Evolutionary conservation across 2,797 vertebrate species (phyloP), one percentile per base, ranked within the genome.

Genomic region (Xerus rutilus): DNA sequence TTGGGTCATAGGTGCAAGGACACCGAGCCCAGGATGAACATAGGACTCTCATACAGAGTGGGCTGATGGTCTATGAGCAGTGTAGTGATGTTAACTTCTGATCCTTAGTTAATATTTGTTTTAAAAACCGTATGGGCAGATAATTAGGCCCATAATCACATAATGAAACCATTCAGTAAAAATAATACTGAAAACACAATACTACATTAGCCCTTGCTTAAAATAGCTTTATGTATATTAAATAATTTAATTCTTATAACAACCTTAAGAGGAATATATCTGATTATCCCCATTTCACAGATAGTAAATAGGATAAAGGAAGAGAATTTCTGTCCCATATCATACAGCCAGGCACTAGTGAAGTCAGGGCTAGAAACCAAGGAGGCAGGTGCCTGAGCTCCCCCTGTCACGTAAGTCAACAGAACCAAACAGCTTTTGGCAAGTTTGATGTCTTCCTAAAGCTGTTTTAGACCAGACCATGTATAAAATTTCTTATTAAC

Each of bases 161-260:
- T 76, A 5, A 47, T 69, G 12, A 72, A 89, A 65, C 3, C 21
- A 23, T 32, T 89, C 28, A 67, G 57, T 81, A 72, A 65, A 92
- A 90, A 62, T 78, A 73, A 76, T 32, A 74, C 74, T 76, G 45
- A 67, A 95, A 74, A 87, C 79, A 70, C 20, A 2, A 69, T 74
- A 57, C 65, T 69, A 20, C 7, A 25, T 13, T 57, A 72, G 3
- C 25, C 32, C 30, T 32, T 13, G 13, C 10, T 54, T 20, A 81
- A 14, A 69, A 87, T 43, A 20, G 12, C 11, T 64, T 49, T 20
- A 54, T 21, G 7, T 73, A 10, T 15, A 76, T n/a, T 28, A 82
- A 54, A 1, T 28, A 77, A 47, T 79, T 67, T 74, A 57, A 74
- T 39, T 3, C 35, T 57, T 30, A 57, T 7, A 65, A 69, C 15